phyloP scores from a whole-genome alignment of 2,888 invertebrate species.

The Helleia helle region DNA sequence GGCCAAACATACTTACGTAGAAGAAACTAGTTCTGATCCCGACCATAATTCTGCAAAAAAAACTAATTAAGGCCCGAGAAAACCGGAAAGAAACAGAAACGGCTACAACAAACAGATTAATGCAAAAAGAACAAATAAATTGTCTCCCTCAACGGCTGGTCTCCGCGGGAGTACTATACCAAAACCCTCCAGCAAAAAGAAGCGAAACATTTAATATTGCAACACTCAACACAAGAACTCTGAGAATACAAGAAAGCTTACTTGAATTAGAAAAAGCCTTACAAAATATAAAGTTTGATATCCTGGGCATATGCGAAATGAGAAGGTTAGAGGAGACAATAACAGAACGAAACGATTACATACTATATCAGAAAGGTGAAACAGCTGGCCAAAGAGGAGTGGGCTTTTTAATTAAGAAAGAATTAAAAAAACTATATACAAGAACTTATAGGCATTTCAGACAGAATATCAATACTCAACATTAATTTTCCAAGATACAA shows the following conservation, averaged over 20 bases:
- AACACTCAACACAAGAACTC: no score
- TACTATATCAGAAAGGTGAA: slow-evolving; percentile 20
- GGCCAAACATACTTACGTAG: no score
- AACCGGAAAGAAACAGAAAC: no score
- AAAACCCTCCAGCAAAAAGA: no score
- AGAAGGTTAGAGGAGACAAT: slow-evolving; percentile 17
- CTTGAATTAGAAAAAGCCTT: not conserved
- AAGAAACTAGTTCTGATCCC: no score
- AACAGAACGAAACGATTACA: slow-evolving; percentile 13
- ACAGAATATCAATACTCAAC: slow-evolving; percentile 14
- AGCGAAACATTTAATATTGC: no score
- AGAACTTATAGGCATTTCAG: slow-evolving; percentile 13
- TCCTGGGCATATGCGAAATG: slow-evolving; percentile 20
- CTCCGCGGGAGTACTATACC: not conserved
- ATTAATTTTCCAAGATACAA: slow-evolving; percentile 15
- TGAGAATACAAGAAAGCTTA: not conserved
- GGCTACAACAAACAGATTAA: no score
- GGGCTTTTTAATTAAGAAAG: slow-evolving; percentile 19
- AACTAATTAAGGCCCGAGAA: no score
- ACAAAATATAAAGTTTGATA: slow-evolving; percentile 3
- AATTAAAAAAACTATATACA: slow-evolving; percentile 15
- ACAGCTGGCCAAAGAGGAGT: slow-evolving; percentile 18
- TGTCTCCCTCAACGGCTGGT: no score
- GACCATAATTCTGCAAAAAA: no score
- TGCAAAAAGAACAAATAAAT: no score